These are phyloP conservation scores for Elegia similella DNA, from an alignment of 2,888 invertebrate genomes.

Conservation along the genomic window DNA sequence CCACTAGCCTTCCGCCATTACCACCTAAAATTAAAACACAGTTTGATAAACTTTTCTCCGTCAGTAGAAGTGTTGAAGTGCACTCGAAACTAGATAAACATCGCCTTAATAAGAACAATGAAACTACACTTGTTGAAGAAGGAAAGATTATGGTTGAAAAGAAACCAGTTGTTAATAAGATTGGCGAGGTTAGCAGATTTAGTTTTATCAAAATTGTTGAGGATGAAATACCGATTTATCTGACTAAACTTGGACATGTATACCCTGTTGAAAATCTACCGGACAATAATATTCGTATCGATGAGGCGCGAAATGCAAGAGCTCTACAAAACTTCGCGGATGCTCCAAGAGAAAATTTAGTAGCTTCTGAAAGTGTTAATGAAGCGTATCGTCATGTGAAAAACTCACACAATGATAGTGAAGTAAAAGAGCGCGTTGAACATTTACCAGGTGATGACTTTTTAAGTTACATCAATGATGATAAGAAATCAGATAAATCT, in stretches of 20 bases:
- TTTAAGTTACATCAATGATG: slow-evolving; percentile 63
- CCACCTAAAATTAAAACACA: slow-evolving; percentile 69
- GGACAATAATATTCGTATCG: slow-evolving; percentile 71
- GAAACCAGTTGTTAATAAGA: slow-evolving; percentile 83
- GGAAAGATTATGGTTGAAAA: slow-evolving; percentile 80
- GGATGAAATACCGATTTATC: slow-evolving; percentile 77
- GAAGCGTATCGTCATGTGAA: slow-evolving; percentile 71
- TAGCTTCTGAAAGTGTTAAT: slow-evolving; percentile 76
- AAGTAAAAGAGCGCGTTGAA: slow-evolving; percentile 45
- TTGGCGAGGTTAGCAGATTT: slow-evolving; percentile 86
- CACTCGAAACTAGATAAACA: slow-evolving; percentile 84
- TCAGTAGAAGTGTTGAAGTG: slow-evolving; percentile 86
- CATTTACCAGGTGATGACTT: slow-evolving; percentile 59
- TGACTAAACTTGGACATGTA: slow-evolving; percentile 70
- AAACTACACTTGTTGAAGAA: slow-evolving; percentile 75
- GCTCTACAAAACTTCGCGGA: slow-evolving; percentile 63
- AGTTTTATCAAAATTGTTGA: slow-evolving; percentile 86
- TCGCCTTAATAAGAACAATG: slow-evolving; percentile 79
- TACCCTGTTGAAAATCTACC: slow-evolving; percentile 77
- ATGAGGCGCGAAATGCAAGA: slow-evolving; percentile 75
- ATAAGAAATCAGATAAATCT: slow-evolving; percentile 52
- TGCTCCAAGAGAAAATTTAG: slow-evolving; percentile 65
- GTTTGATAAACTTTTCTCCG: slow-evolving; percentile 84
- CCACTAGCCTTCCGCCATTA: slow-evolving; percentile 44
- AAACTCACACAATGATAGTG: slow-evolving; percentile 35